These are phyloP conservation scores for Andrena camellia DNA, from an alignment of 2,888 invertebrate genomes.

Conservation along the genomic window DNA sequence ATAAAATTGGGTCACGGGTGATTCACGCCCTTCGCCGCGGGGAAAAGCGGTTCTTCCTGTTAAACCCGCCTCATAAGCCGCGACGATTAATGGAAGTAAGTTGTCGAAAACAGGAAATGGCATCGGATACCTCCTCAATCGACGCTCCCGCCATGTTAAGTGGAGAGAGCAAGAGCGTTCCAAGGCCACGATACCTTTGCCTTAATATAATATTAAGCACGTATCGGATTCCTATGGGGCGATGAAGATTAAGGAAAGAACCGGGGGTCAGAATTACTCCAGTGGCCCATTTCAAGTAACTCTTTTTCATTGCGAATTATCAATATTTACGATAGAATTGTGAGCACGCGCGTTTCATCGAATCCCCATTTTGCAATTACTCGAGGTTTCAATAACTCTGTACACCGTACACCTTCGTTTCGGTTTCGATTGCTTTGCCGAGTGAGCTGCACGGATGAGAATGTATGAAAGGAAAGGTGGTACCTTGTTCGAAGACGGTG, in stretches of 20 bases:
- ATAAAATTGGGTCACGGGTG: no score
- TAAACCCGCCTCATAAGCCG: no score
- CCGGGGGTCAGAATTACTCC: neutral
- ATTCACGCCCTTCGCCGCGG: no score
- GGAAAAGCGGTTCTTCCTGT: no score
- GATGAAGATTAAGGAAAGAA: neutral
- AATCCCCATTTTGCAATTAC: neutral
- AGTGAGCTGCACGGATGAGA: neutral
- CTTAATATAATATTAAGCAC: neutral
- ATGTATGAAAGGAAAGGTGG: constrained; percentile 11
- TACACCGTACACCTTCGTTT: no score
- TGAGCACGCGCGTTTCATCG: neutral
- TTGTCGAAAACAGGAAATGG: no score
- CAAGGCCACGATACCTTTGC: neutral
- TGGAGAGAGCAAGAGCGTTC: neutral
- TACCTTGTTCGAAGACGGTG: constrained; percentile 82
- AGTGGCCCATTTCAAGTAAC: neutral
- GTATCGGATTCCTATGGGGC: neutral
- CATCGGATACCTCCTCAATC: no score
- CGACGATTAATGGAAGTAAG: no score
- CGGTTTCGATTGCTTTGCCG: no score
- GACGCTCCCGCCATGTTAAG: neutral
- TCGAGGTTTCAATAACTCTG: neutral
- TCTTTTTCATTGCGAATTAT: neutral
- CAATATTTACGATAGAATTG: neutral